Percentiles rank a stretch among this genome's conserved stretches.
Evolutionary conservation across 1,140 invertebrate genomes (phyloP).

Genomic region (Ectropis grisescens): DNA sequence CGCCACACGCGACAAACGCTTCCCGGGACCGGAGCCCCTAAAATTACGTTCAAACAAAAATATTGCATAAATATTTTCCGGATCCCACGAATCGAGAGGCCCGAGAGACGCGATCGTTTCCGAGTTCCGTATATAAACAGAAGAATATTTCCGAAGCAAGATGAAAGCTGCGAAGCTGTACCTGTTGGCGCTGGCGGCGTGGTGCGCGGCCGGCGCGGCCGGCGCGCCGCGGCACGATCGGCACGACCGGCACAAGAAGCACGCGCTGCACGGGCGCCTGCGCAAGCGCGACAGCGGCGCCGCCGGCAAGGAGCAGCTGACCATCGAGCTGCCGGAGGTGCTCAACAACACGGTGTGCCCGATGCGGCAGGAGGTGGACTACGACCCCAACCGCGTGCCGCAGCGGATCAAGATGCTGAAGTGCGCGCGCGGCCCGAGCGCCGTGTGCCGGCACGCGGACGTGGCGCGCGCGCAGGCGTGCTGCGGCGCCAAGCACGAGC

Average conservation of each 20-base stretch:
- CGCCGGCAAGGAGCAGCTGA: constrained; percentile 7
- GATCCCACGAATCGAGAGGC: too few relatives aligned
- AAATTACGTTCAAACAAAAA: too few relatives aligned
- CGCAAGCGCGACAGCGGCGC: constrained; percentile 7
- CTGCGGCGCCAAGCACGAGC: constrained; percentile 26
- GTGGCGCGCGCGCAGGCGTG: constrained; percentile 24
- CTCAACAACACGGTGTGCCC: constrained; percentile 46
- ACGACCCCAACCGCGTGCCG: constrained; percentile 32
- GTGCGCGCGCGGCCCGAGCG: constrained; percentile 26
- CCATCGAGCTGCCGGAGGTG: constrained; percentile 23
- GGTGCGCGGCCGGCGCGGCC: not conserved
- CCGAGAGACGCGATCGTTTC: too few relatives aligned
- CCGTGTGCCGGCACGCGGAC: constrained; percentile 26
- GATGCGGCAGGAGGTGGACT: constrained; percentile 30
- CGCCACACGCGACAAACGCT: too few relatives aligned
- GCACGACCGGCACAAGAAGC: constrained; percentile 3
- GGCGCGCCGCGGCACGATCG: not conserved
- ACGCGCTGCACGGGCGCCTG: too few relatives aligned
- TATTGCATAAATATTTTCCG: too few relatives aligned
- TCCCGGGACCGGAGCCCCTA: too few relatives aligned
- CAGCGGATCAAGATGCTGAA: constrained; percentile 41
- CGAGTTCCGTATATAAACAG: too few relatives aligned
- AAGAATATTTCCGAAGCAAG: too few relatives aligned
- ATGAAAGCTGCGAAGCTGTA: too few relatives aligned
- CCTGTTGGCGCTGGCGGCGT: too few relatives aligned